Conservation (phyloP, 1,140 invertebrate species). For the Diorhabda sublineata region DNA sequence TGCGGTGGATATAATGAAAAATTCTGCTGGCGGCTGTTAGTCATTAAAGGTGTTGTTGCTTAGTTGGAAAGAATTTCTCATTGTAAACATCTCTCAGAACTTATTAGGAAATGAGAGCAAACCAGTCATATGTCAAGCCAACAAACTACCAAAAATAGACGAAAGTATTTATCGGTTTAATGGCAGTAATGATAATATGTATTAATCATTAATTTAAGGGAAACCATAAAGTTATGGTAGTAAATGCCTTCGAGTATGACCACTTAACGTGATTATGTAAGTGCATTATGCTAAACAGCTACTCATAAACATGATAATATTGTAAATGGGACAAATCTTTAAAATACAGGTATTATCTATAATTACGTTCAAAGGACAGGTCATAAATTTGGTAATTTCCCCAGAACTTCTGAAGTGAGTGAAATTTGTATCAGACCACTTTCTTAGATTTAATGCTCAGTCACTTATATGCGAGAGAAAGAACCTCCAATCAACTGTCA, state of each 20-base stretch:
- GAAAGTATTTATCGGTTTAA: neutral
- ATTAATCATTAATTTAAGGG: neutral
- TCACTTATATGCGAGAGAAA: too few relatives aligned
- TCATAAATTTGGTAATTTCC: too few relatives aligned
- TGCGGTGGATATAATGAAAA: neutral
- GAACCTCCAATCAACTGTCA: too few relatives aligned
- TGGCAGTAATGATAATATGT: neutral
- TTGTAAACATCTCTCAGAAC: neutral
- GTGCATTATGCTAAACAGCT: neutral
- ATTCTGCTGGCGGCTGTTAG: neutral
- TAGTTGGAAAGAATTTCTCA: neutral
- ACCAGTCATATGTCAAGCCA: slow-evolving; percentile 8
- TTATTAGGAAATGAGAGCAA: slow-evolving; percentile 15
- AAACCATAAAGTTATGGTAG: neutral
- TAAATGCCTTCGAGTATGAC: neutral
- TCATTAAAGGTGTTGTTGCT: slow-evolving; percentile 8
- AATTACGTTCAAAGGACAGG: too few relatives aligned
- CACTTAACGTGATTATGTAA: neutral
- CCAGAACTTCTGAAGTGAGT: too few relatives aligned
- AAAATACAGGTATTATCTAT: too few relatives aligned
- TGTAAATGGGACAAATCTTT: too few relatives aligned
- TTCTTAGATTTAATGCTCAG: too few relatives aligned
- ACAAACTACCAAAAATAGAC: neutral
- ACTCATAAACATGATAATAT: neutral
- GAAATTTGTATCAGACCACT: too few relatives aligned